These are phyloP conservation scores for Allolobophora icterica DNA, from an alignment of 2,888 invertebrate species.

Conservation along the genomic window DNA sequence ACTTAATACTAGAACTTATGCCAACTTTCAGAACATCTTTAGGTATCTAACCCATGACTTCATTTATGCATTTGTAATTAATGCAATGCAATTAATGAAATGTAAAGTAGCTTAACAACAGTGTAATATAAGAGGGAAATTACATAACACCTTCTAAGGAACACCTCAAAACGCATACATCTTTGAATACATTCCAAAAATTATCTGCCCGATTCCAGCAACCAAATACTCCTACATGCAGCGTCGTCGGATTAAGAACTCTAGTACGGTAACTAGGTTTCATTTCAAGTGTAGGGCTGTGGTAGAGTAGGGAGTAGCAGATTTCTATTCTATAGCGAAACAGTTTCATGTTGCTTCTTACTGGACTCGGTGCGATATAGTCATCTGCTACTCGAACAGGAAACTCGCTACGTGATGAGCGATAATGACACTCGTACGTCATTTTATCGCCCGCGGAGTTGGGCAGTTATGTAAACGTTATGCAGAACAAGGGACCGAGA, in stretches of 20 bases:
- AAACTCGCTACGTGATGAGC: constrained; percentile 17
- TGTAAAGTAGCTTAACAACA: no score
- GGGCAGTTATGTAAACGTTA: not conserved
- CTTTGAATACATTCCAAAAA: not conserved
- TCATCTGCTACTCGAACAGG: not conserved
- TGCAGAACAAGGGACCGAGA: not conserved
- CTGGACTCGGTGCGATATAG: not conserved
- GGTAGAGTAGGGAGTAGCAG: not conserved
- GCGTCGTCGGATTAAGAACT: no score
- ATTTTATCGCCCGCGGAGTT: constrained; percentile 17
- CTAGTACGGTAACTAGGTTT: not conserved
- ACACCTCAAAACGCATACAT: no score
- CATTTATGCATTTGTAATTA: no score
- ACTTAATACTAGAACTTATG: no score
- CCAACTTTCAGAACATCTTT: no score
- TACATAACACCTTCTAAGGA: not conserved
- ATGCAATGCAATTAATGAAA: no score
- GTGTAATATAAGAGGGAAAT: not conserved
- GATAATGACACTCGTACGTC: not conserved
- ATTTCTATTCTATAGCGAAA: not conserved
- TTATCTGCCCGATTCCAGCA: not conserved
- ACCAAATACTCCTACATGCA: not conserved
- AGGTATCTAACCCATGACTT: no score
- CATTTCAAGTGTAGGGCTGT: not conserved
- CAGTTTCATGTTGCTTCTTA: not conserved